Evolutionary conservation across 2,888 invertebrate genomes (phyloP).

Genomic region (Epicampocera succincta): DNA sequence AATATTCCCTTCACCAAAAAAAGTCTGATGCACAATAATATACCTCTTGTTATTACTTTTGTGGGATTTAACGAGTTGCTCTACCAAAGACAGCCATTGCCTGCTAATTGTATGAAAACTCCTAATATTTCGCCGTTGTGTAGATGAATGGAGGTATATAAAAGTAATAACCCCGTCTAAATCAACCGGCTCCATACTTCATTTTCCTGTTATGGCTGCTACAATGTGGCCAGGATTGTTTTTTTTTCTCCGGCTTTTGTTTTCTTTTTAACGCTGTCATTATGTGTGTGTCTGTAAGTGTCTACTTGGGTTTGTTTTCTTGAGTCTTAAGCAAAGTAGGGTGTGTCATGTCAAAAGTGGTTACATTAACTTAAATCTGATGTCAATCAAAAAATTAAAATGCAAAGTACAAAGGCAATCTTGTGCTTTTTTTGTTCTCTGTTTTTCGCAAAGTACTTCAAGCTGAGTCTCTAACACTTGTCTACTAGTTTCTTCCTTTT

Average conservation of each 20-base stretch:
- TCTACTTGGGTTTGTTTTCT: conserved; percentile 31
- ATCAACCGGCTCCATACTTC: conserved; percentile 39
- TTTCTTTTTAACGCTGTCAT: conserved; percentile 7
- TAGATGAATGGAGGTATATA: not conserved
- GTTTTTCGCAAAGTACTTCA: conserved; percentile 28
- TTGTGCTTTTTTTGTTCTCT: conserved; percentile 24
- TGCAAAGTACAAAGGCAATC: conserved; percentile 64
- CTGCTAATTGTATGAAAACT: conserved; percentile 9
- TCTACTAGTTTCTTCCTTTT: conserved; percentile 19
- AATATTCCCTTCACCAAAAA: too few species aligned
- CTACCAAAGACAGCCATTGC: conserved; percentile 11
- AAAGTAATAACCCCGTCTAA: conserved; percentile 25
- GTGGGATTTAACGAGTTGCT: not conserved
- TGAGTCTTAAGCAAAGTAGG: conserved; percentile 52
- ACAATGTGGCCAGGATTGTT: conserved; percentile 37
- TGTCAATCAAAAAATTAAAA: conserved; percentile 70
- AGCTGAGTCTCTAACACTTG: conserved; percentile 43
- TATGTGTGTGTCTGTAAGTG: not conserved
- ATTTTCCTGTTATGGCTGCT: conserved; percentile 33
- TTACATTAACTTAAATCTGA: conserved; percentile 69
- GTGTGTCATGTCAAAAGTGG: conserved; percentile 69
- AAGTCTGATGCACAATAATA: too few species aligned
- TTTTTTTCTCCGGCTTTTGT: conserved; percentile 29
- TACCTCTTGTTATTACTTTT: too few species aligned
- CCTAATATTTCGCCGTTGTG: not conserved